Percentiles rank a stretch among this genome's conserved stretches.
phyloP scores from a whole-genome alignment of 1,140 invertebrate species.

The Cyclina sinensis region DNA sequence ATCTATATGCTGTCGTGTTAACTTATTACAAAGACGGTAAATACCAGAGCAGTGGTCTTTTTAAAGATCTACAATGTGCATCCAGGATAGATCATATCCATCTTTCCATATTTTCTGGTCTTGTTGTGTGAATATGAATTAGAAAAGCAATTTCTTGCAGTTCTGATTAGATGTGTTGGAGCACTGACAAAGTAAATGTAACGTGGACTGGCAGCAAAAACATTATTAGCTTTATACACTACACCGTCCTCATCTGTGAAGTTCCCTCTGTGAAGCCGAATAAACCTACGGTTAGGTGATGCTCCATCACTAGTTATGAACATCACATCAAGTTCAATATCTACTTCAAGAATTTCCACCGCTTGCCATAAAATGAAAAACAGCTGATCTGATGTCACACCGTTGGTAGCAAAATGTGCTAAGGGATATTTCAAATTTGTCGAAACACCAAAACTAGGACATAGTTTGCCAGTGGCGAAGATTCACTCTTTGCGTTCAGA shows the following conservation, averaged over 20 bases:
- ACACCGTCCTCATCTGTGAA: neutral
- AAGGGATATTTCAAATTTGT: neutral
- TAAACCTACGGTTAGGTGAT: slow-evolving; percentile 53
- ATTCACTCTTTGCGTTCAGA: neutral
- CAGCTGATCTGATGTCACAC: slow-evolving; percentile 24
- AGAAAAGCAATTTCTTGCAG: slow-evolving; percentile 45
- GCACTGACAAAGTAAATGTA: slow-evolving; percentile 59
- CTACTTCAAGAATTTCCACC: slow-evolving; percentile 8
- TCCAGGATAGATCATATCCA: slow-evolving; percentile 43
- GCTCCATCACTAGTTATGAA: slow-evolving; percentile 64
- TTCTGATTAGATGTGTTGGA: slow-evolving; percentile 64
- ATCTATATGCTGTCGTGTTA: slow-evolving; percentile 36
- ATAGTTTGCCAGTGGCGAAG: neutral
- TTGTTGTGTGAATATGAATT: slow-evolving; percentile 52
- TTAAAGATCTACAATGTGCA: slow-evolving; percentile 33
- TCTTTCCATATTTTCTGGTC: slow-evolving; percentile 43
- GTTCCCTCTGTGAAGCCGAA: neutral
- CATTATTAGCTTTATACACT: neutral
- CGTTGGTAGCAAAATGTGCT: neutral
- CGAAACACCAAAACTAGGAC: slow-evolving; percentile 40
- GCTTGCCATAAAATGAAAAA: slow-evolving; percentile 58
- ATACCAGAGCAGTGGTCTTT: slow-evolving; percentile 31
- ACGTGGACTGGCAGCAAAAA: neutral
- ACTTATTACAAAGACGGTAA: slow-evolving; percentile 8
- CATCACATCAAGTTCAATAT: slow-evolving; percentile 6